Conservation (phyloP, 2,888 invertebrate species). For the Tuta absoluta region DNA sequence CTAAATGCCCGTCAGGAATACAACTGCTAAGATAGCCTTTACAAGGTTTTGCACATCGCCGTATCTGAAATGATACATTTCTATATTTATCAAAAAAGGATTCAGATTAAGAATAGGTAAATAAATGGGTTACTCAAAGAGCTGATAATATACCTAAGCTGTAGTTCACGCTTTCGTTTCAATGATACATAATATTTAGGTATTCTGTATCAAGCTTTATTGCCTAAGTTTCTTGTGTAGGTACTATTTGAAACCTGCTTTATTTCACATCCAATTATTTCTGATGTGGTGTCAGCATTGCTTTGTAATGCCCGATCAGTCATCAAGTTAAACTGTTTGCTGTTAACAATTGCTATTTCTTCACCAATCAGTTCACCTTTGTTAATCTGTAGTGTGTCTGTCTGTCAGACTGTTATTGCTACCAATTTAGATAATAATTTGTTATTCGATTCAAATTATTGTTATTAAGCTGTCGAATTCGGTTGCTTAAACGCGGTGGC, state of each 20-base stretch:
- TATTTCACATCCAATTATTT: slow-evolving; percentile 20
- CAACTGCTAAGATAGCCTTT: too few species aligned
- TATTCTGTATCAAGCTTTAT: neutral
- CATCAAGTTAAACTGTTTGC: neutral
- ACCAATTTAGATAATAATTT: slow-evolving; percentile 11
- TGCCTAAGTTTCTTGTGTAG: neutral
- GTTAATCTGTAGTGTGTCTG: neutral
- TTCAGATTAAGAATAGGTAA: too few species aligned
- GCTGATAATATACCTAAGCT: too few species aligned
- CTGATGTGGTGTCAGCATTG: slow-evolving; percentile 17
- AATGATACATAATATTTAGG: too few species aligned
- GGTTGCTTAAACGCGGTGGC: too few species aligned
- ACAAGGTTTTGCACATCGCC: too few species aligned
- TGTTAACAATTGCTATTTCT: slow-evolving; percentile 15
- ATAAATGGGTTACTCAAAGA: too few species aligned
- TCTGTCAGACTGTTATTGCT: neutral
- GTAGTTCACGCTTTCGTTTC: too few species aligned
- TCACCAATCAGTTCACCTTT: slow-evolving; percentile 9
- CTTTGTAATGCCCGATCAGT: slow-evolving; percentile 11
- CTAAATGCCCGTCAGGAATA: too few species aligned
- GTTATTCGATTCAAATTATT: neutral
- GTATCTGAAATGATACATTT: too few species aligned
- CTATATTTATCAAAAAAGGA: too few species aligned
- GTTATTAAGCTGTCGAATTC: neutral
- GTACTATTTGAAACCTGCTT: slow-evolving; percentile 20